Evolutionary conservation across 35 echinoderm and acorn worm genomes (phyloP), one percentile per base, ranked within the genome.

Genomic region (Apostichopus parvimensis): DNA sequence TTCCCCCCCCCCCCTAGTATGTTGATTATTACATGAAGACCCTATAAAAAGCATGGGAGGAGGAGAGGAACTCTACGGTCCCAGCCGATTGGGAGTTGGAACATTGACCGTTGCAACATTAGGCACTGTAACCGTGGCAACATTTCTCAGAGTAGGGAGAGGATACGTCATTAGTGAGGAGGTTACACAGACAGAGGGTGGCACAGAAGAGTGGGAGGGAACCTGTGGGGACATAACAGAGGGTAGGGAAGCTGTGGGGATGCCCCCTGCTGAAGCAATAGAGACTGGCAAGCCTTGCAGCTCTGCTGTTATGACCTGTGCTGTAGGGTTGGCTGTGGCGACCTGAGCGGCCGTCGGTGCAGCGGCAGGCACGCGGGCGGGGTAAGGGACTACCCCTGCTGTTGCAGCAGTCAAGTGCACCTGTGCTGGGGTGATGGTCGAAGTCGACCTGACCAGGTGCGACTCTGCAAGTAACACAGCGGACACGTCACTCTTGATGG

Each of bases 401-500:
- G 91, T 79, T n/a, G 90, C 94, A 73, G 91, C 90, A 59, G 94
- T 95, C 60, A 80, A 76, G 77, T 92, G 91, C 62, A 89, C 77
- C 90, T 93, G 77, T 91, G 96, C 77, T 64, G 94, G 65, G 90
- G 92, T 79, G 68, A 92, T 59, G 77, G 86, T 7, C 65, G 70
- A 77, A 18, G 94, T 95, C 0, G 94, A 95, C 58, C 90, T 91
- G 24, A 93, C 92, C 53, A 95, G 87, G 70, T 96, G 95, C 12
- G 93, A 92, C 88, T 96, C 97, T 0, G 94, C 95, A 23, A 94
- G 86, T 79, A 93, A 24, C 62, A 95, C 87, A 45, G 91, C 90
- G 15, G 93, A 87, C 24, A 86, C 90, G 12, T 96, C 93, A 52
- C 55, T 78, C 56, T 91, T 92, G 34, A 93, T 82, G 54, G 94